Base-by-base conservation (phyloP, 30 jellyfish, hydroid and myxozoan genomes). In the Aurelia sp. region DNA sequence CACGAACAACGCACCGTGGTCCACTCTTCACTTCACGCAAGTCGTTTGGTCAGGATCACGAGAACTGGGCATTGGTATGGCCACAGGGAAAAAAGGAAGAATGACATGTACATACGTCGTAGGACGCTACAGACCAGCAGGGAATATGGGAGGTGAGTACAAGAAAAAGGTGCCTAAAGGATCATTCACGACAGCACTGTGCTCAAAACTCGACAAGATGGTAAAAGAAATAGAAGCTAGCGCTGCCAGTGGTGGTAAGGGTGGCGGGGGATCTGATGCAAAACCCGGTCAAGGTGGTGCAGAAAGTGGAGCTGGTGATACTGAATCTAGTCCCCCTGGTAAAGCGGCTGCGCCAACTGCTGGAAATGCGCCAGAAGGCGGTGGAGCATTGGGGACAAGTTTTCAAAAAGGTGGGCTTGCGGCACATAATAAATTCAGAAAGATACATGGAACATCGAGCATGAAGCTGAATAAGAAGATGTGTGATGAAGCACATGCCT, bases 1-100 rank as follows among this genome's bases (percentile, higher is more conserved):
- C 88, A 79, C 86, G 55, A 61, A 88, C 30, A 66, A 67, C 15
- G 55, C 55, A 44, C 55, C 55, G 9, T 44, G 76, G 77, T 20
- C 63, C 67, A 89, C 99, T 53, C 94, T 95, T 63, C 97, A 84
- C 24, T 91, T 85, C 55, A 80, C 95, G 8, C 97, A 96, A 90
- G 96, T 96, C 11, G 97, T 96, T 0, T 96, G 99, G 99, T 90
- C 87, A 87, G 92, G 89, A 22, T 80, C 94, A 55, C 77, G 86
- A 6, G 80, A n/a, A 22, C 96, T 96, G 55, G 99, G 99, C 6
- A 86, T 96, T 62, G 99, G 99, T 7, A 90, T 48, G 51, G 98
- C 97, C 15, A 50, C 66, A 11, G 94, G 85, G 19, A 68, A 86
- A 44, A 82, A 77, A 41, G 79, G 80, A 22, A 96, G 96, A 18